phyloP scores from a whole-genome alignment of 2,113 vertebrate genomes.

The Spermophilus dauricus region DNA sequence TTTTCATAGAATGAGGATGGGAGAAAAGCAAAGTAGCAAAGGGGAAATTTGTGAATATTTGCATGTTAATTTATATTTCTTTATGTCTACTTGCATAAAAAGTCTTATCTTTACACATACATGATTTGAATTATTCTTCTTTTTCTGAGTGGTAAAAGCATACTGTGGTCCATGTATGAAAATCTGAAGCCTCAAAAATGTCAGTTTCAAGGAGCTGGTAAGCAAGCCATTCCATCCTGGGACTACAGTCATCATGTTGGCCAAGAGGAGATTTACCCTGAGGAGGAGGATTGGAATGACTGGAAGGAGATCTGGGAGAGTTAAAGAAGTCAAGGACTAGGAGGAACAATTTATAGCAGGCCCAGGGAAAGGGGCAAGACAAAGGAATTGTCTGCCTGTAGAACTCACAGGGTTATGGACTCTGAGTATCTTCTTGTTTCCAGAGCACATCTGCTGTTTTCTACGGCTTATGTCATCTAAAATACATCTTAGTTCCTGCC shows the following conservation, averaged over 20 bases:
- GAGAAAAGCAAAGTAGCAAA: constrained; percentile 44
- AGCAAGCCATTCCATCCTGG: neutral
- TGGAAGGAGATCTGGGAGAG: neutral
- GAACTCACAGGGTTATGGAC: neutral
- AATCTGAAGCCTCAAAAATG: neutral
- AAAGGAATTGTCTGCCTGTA: neutral
- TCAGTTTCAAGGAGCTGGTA: neutral
- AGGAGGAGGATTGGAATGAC: neutral
- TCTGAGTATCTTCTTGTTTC: neutral
- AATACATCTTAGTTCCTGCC: neutral
- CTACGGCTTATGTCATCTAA: neutral
- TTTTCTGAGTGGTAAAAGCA: neutral
- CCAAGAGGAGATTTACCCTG: neutral
- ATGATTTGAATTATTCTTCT: neutral
- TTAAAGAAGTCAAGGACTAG: neutral
- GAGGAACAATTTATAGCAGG: neutral
- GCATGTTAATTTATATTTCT: constrained; percentile 24
- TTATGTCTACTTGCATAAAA: neutral
- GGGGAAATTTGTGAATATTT: neutral
- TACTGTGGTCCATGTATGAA: neutral
- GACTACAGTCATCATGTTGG: neutral
- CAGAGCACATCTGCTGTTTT: neutral
- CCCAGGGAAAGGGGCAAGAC: neutral
- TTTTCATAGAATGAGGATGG: neutral
- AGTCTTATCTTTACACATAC: neutral